Evolutionary conservation across 2,888 invertebrate species (phyloP), one percentile per base, ranked within the genome.

Genomic region (Serripes groenlandicus): DNA sequence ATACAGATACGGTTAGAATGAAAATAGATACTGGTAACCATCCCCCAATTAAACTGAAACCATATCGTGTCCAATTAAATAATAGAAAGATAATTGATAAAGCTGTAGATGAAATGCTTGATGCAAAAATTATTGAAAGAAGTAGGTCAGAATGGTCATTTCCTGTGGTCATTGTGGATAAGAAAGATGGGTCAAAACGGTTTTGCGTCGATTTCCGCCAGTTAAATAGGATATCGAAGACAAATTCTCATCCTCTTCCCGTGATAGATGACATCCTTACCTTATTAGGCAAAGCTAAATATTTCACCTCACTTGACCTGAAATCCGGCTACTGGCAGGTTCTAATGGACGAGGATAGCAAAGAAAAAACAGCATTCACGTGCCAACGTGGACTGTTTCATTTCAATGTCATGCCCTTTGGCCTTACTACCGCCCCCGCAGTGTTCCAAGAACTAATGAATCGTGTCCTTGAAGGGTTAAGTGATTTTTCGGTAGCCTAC

Each of bases 251-350:
- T 52, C 78, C 81, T 9, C 35, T 83, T 11, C 76, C 83, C 4
- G 28, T 75, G 18, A 81, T 78, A 37, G 81, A 86, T 37, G 81
- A 78, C 42, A 78, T 83, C 28, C 30, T 85, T 7, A 37, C 28
- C 4, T 26, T 58, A n/a, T 62, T 80, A 58, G 79, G 75, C 26
- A 69, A 69, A 32, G 71, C 80, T 4, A 68, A 56, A 18, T 85
- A 71, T 30, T 83, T 81, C 52, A 77, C 66, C 7, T 60, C 71
- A 1, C 28, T 71, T 7, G 83, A 86, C 62, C 52, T 87, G 2
- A 72, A 69, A 37, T 60, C 58, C 3, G 81, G 82, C 0, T 84
- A 79, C 49, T 87, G 82, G 77, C 78, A 87, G 28, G 69, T 87
- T 0, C 18, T 37, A 3, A 70, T 86, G 58, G 52, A 77, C 21